phyloP scores from a whole-genome alignment of 2,113 vertebrate species.

The Elaphurus davidianus region DNA sequence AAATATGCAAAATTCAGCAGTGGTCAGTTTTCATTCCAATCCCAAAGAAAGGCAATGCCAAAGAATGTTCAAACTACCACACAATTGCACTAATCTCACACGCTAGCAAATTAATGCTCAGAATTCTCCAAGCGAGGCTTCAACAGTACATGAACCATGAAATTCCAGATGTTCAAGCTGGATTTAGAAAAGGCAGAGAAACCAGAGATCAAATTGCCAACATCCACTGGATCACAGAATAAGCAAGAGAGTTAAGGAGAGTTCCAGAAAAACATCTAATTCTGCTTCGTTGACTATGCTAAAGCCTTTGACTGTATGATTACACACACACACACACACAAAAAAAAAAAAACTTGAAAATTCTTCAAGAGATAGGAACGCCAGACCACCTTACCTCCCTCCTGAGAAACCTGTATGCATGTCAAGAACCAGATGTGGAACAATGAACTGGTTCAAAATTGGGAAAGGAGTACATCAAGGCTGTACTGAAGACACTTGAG shows the following conservation, averaged over 20 bases:
- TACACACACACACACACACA: background rate
- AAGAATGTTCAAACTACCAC: background rate
- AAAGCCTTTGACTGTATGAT: background rate
- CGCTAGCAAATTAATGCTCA: background rate
- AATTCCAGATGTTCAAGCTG: background rate
- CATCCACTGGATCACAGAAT: background rate
- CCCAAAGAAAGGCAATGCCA: background rate
- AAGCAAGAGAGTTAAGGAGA: background rate
- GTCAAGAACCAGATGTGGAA: background rate
- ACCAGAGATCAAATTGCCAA: background rate
- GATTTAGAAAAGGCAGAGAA: background rate
- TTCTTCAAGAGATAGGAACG: background rate
- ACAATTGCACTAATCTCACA: background rate
- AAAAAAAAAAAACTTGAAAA: background rate
- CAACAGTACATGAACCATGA: background rate
- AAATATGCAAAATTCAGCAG: background rate
- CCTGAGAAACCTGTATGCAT: background rate
- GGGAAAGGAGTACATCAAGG: background rate
- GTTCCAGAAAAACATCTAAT: background rate
- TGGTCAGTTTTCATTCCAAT: background rate
- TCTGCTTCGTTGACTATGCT: background rate
- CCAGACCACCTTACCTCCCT: background rate
- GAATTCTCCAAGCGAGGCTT: background rate
- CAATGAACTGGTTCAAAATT: background rate
- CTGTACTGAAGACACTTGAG: background rate